These are phyloP conservation scores for Notospermus geniculatus DNA, from an alignment of 1,140 invertebrate genomes.

Conservation along the genomic window DNA sequence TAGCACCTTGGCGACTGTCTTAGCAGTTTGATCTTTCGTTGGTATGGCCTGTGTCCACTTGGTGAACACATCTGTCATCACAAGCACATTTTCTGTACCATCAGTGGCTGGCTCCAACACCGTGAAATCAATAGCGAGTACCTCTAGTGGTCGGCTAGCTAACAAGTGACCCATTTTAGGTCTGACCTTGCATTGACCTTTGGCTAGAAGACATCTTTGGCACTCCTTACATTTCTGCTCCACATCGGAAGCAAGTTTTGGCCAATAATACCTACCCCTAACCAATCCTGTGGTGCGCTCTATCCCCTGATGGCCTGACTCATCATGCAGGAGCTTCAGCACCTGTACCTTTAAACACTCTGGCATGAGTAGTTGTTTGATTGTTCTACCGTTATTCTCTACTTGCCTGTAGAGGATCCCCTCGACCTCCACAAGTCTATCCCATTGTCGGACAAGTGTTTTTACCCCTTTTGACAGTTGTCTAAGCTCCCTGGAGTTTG, in stretches of 20 bases:
- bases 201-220: slow-evolving; percentile 19
- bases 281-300: slow-evolving; percentile 20
- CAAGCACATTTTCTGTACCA: slow-evolving; percentile 26
- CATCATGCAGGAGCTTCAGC: slow-evolving; percentile 17
- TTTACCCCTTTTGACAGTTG: too few relatives aligned
- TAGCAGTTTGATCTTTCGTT: slow-evolving; percentile 18
- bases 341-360: slow-evolving; percentile 12
- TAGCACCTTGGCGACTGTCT: slow-evolving; percentile 23
- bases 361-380: slow-evolving; percentile 18
- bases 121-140: slow-evolving; percentile 24
- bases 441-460: too few relatives aligned
- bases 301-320: slow-evolving; percentile 22
- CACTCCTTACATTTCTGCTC: not conserved
- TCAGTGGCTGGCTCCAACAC: slow-evolving; percentile 14
- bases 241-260: not conserved
- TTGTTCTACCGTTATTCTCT: not conserved
- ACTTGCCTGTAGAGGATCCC: too few relatives aligned
- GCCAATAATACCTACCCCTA: slow-evolving; percentile 20
- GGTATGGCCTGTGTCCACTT: slow-evolving; percentile 24
- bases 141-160: slow-evolving; percentile 20
- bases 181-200: slow-evolving; percentile 8
- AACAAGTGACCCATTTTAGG: slow-evolving; percentile 12
- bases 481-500: too few relatives aligned
- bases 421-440: too few relatives aligned
- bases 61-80: slow-evolving; percentile 30